Evolutionary conservation across 2,113 vertebrate species (phyloP).

Genomic region (Sarotherodon lohbergeri): DNA sequence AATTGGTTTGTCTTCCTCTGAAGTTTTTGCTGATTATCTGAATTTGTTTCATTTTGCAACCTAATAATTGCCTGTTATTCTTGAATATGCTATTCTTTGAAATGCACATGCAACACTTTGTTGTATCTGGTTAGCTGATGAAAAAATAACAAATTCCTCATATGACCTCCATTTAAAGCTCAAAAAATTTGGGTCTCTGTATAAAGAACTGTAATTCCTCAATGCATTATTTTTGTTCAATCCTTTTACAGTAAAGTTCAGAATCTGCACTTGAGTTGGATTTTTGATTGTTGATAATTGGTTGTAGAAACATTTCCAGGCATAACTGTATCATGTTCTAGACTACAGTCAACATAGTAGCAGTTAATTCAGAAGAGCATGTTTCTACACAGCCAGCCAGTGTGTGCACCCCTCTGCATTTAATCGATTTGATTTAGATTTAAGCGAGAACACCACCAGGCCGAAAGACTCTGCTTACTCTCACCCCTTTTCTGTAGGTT

Average conservation of each 20-base stretch:
- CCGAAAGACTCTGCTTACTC: neutral
- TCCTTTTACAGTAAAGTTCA: neutral
- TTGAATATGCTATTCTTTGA: neutral
- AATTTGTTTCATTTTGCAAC: neutral
- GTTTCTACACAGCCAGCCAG: neutral
- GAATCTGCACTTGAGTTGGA: neutral
- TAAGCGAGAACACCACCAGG: neutral
- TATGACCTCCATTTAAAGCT: neutral
- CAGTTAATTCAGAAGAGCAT: neutral
- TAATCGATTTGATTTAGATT: neutral
- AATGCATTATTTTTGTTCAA: neutral
- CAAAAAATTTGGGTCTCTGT: neutral
- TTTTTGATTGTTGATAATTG: neutral
- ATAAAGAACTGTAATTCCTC: neutral
- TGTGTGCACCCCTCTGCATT: neutral
- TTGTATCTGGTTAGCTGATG: neutral
- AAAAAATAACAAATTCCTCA: neutral
- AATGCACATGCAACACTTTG: neutral
- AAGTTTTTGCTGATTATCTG: neutral
- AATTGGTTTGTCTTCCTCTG: neutral
- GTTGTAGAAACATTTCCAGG: neutral
- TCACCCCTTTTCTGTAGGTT: conserved; percentile 71
- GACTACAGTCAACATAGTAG: neutral
- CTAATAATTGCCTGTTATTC: neutral
- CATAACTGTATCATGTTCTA: neutral